Conservation (phyloP, 1,140 invertebrate species). For the Rhynchophorus ferrugineus region DNA sequence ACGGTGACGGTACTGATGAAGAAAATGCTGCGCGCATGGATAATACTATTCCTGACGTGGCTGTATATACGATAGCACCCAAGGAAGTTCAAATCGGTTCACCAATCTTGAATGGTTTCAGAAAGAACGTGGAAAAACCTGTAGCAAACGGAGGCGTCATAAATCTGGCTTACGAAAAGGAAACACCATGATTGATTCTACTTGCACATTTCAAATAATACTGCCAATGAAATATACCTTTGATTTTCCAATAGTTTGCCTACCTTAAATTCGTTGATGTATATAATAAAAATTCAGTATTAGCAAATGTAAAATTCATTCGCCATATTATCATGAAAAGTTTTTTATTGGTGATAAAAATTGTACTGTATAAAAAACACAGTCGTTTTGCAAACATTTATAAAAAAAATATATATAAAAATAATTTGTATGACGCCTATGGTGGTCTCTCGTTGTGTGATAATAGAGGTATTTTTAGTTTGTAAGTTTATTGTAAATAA, state of each 20-base stretch:
- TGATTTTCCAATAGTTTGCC: no score
- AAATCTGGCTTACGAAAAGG: slow-evolving; percentile 35
- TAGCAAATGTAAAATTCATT: no score
- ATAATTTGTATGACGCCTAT: slow-evolving; percentile 5
- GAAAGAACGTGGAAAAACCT: slow-evolving; percentile 10
- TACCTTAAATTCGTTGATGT: no score
- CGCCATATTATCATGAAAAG: no score
- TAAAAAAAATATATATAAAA: no score
- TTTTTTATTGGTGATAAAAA: no score
- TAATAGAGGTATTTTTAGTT: slow-evolving; percentile 15
- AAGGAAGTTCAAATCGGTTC: slow-evolving; percentile 27
- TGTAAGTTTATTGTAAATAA: neutral
- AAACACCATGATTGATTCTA: no score
- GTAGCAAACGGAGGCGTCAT: slow-evolving; percentile 26
- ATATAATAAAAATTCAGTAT: no score
- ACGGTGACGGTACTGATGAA: neutral
- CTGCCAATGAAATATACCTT: no score
- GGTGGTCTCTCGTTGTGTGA: slow-evolving; percentile 12
- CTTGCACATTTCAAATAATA: no score
- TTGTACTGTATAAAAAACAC: no score
- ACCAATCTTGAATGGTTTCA: slow-evolving; percentile 26
- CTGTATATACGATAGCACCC: slow-evolving; percentile 18
- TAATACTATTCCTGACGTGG: slow-evolving; percentile 19
- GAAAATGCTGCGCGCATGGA: neutral
- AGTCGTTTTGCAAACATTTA: no score